phyloP scores from a whole-genome alignment of 2,888 invertebrate species.

The Andrena fulva region DNA sequence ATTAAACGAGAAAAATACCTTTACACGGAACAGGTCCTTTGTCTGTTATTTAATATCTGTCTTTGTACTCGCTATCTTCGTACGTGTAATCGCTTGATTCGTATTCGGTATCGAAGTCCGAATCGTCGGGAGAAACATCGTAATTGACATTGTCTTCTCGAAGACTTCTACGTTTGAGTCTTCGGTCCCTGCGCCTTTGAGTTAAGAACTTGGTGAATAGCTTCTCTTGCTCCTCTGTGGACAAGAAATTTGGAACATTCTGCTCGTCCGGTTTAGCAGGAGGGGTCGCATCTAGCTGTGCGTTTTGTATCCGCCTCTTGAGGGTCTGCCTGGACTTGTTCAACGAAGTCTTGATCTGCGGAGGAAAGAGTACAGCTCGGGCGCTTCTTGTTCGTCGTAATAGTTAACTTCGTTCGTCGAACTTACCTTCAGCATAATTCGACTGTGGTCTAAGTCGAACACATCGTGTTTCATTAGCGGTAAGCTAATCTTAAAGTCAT shows the following conservation, averaged over 20 bases:
- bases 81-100: slow-evolving; percentile 51
- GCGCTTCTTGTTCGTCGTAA: slow-evolving; percentile 24
- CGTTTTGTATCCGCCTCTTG: slow-evolving; percentile 52
- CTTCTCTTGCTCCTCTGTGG: slow-evolving; percentile 83
- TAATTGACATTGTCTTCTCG: background rate
- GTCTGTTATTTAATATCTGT: slow-evolving; percentile 23
- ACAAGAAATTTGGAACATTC: slow-evolving; percentile 48
- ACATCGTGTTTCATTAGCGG: slow-evolving; percentile 91
- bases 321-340: slow-evolving; percentile 78
- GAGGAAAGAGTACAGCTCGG: slow-evolving; percentile 16
- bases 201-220: slow-evolving; percentile 87
- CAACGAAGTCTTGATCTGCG: slow-evolving; percentile 79
- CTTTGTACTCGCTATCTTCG: slow-evolving; percentile 50
- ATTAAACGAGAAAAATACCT: background rate
- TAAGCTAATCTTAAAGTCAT: slow-evolving; percentile 84
- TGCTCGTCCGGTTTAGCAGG: slow-evolving; percentile 38
- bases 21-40: background rate
- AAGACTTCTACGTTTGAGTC: slow-evolving; percentile 38
- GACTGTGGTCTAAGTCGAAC: slow-evolving; percentile 89
- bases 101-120: slow-evolving; percentile 69
- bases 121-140: slow-evolving; percentile 66
- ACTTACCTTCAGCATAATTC: slow-evolving; percentile 86
- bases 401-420: background rate
- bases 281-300: background rate
- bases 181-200: slow-evolving; percentile 85